A percentile compares a stretch with the other conserved stretches of the same genome.
phyloP scores from a whole-genome alignment of 35 echinoderm and acorn worm genomes.

The Apostichopus parvimensis region DNA sequence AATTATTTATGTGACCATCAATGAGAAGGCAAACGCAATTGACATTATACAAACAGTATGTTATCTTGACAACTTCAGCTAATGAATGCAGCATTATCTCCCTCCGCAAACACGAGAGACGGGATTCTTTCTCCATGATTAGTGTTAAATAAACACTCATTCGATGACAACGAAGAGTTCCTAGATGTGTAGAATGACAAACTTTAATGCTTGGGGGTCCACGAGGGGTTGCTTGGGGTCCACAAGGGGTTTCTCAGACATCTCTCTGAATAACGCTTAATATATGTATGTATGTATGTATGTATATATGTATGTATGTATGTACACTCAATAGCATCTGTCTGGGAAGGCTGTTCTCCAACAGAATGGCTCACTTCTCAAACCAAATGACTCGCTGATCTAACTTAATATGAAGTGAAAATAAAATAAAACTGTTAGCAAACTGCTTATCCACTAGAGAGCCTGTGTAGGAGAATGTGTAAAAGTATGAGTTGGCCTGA shows the following conservation, averaged over 20 bases:
- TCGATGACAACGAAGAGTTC: neutral
- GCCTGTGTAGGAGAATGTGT: too few relatives aligned
- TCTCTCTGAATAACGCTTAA: neutral
- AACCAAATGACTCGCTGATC: too few relatives aligned
- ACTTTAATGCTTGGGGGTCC: neutral
- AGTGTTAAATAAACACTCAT: conserved; percentile 4
- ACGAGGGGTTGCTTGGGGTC: neutral
- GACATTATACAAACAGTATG: conserved; percentile 9
- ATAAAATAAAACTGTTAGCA: too few relatives aligned
- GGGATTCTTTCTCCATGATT: neutral
- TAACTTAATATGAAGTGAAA: too few relatives aligned
- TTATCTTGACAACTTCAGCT: conserved; percentile 10
- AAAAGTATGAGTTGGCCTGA: too few relatives aligned
- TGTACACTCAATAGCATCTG: too few relatives aligned
- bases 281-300: too few relatives aligned
- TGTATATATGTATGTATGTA: too few relatives aligned
- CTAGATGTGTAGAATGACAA: neutral
- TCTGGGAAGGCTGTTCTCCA: too few relatives aligned
- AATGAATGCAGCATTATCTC: neutral
- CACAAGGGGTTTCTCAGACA: neutral
- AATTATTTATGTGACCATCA: neutral
- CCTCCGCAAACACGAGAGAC: conserved; percentile 1
- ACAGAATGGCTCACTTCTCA: too few relatives aligned
- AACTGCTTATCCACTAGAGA: too few relatives aligned
- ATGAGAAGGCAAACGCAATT: conserved; percentile 18